phyloP scores from a whole-genome alignment of 2,888 invertebrate species.

The Odontocerum albicorne region DNA sequence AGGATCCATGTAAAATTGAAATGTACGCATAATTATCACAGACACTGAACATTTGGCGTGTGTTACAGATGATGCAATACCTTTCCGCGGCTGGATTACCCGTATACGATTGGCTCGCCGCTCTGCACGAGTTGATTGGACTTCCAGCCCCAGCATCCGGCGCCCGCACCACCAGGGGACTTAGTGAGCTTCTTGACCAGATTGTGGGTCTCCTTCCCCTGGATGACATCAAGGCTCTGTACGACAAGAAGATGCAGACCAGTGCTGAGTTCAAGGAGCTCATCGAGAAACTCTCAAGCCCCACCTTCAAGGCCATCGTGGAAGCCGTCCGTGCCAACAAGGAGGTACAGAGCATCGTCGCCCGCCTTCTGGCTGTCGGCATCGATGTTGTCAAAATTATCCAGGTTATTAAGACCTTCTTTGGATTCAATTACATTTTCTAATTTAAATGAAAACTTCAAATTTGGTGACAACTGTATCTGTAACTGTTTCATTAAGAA shows the following conservation, averaged over 20 bases:
- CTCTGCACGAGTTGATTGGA: conserved; percentile 11
- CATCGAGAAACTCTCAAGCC: conserved; percentile 4
- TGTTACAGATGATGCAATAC: conserved; percentile 15
- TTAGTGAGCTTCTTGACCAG: conserved; percentile 10
- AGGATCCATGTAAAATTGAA: too few species aligned
- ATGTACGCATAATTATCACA: too few species aligned
- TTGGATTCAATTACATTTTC: conserved; percentile 8
- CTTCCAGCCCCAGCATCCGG: not conserved
- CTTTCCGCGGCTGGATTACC: conserved; percentile 15
- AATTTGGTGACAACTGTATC: too few species aligned
- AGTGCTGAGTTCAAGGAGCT: conserved; percentile 19
- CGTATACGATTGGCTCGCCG: conserved; percentile 7
- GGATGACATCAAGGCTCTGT: conserved; percentile 6
- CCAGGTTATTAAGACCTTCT: not conserved
- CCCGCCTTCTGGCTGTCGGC: conserved; percentile 2
- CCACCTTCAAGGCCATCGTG: conserved; percentile 7
- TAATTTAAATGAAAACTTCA: not conserved
- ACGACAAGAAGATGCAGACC: conserved; percentile 4
- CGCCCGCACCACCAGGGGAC: not conserved
- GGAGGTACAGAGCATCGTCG: conserved; percentile 6
- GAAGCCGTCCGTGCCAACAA: not conserved
- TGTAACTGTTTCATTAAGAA: too few species aligned
- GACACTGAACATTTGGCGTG: too few species aligned
- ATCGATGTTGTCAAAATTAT: conserved; percentile 10
- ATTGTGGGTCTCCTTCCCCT: conserved; percentile 14